Conservation (phyloP, 2,888 invertebrate species). For the Megamerina dolium region DNA sequence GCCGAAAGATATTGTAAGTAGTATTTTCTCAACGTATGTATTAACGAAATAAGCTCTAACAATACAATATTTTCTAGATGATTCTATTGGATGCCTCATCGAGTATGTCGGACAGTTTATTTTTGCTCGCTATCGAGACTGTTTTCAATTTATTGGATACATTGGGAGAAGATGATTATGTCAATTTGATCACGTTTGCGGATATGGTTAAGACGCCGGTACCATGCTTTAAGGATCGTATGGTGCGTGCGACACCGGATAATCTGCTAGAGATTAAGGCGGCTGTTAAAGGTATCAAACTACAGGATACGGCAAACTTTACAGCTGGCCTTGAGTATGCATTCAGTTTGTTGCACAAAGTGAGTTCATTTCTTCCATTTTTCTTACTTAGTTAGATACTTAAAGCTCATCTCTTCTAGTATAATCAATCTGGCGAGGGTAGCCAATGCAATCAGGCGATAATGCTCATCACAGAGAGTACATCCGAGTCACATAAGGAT, state of each 20-base stretch:
- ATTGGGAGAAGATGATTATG: conserved; percentile 93
- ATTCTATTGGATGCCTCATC: conserved; percentile 90
- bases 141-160: conserved; percentile 88
- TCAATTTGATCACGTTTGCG: conserved; percentile 89
- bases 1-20: conserved; percentile 83
- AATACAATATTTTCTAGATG: conserved; percentile 30
- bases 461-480: conserved; percentile 93
- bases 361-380: conserved; percentile 42
- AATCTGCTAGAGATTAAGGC: conserved; percentile 75
- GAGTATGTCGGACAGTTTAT: conserved; percentile 77
- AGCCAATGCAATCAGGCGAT: conserved; percentile 98
- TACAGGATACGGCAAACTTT: conserved; percentile 82
- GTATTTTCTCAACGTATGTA: neutral
- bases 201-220: conserved; percentile 78
- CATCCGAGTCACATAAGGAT: conserved; percentile 63
- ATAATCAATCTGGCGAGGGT: conserved; percentile 77
- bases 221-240: conserved; percentile 81
- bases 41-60: neutral
- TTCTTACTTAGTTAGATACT: conserved; percentile 10
- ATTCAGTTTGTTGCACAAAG: conserved; percentile 85
- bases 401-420: conserved; percentile 51
- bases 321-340: conserved; percentile 86
- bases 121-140: conserved; percentile 81
- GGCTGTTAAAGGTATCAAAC: conserved; percentile 65
- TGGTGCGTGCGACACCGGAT: conserved; percentile 81